Base-by-base conservation (phyloP, 2,888 invertebrate genomes). In the Pseudococcus viburni region DNA sequence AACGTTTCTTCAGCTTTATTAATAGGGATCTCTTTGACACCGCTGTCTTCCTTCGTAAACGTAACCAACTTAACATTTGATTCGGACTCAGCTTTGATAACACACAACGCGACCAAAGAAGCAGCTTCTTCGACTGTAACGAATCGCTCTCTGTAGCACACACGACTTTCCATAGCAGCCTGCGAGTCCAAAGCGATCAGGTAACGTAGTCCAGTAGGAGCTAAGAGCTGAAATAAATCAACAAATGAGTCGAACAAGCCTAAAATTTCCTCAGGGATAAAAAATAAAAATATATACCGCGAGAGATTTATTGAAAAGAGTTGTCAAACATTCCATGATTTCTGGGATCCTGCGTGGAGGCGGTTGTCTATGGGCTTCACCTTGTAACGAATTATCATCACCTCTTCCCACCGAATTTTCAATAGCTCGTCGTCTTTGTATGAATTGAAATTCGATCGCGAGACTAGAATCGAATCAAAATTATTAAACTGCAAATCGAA, bases 101-200 rank as follows among this genome's bases (percentile, higher is more conserved):
- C 86, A 46, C 89, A 89, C 5, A 89, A 33, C 33, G 83, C 88
- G 39, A 89, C 80, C 68, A 89, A 80, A 22, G 88, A 80, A 46
- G 88, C 85, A 68, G 89, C 89, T 89, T 89, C 89, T 42, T 89
- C 85, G 4, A 88, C 48, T 7, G 17, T 55, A n/a, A 89, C 51
- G 42, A 88, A 87, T 11, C 48, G 55, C 8, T 80, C 68, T 86
- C 1, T 80, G 6, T 17, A n/a, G 86, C 89, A 89, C 2, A n/a
- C 68, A 19, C 83, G 77, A 48, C 19, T 85, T 11, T 77, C 84
- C 48, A 85, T 48, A 26, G 12, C 55, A 5, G 77, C 12, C 42
- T 86, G 77, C 26, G 48, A 64, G 59, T 89, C 89, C 85, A 89
- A 86, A 7, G 73, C 64, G 64, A 89, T 88, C n/a, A 89, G 64